phyloP scores from a whole-genome alignment of 2,113 vertebrate species.

The Oncorhynchus mykiss region DNA sequence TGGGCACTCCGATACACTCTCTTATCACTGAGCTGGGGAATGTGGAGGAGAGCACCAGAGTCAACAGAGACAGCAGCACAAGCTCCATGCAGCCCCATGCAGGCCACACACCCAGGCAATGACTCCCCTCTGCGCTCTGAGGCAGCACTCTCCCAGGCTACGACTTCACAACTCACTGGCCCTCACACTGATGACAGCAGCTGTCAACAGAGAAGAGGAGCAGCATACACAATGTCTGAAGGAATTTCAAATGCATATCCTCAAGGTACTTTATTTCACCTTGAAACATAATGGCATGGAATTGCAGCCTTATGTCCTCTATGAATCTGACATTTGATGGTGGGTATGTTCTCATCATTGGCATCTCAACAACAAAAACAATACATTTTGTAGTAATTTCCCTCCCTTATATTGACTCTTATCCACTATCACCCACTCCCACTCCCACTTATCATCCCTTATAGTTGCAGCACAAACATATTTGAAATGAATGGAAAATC shows the following conservation, averaged over 20 bases:
- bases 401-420: too few relatives aligned
- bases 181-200: constrained; percentile 55
- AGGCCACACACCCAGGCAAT: not conserved
- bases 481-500: not conserved
- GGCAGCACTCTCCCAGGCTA: constrained; percentile 43
- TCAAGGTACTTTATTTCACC: not conserved
- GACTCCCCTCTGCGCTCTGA: constrained; percentile 33
- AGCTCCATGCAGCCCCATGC: not conserved
- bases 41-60: constrained; percentile 49
- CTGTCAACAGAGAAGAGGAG: constrained; percentile 55
- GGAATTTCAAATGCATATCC: not conserved
- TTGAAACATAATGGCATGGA: not conserved
- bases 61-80: constrained; percentile 30
- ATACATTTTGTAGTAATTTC: too few relatives aligned
- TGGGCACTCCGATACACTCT: constrained; percentile 48
- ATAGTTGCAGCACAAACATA: not conserved
- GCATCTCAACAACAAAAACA: not conserved
- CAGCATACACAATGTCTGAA: not conserved
- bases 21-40: constrained; percentile 68
- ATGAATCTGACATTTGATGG: not conserved
- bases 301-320: not conserved
- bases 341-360: not conserved
- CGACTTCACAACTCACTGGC: constrained; percentile 55
- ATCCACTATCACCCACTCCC: too few relatives aligned
- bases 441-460: not conserved